Conservation (phyloP, 1,140 invertebrate species). For the Procambarus virginalis region DNA sequence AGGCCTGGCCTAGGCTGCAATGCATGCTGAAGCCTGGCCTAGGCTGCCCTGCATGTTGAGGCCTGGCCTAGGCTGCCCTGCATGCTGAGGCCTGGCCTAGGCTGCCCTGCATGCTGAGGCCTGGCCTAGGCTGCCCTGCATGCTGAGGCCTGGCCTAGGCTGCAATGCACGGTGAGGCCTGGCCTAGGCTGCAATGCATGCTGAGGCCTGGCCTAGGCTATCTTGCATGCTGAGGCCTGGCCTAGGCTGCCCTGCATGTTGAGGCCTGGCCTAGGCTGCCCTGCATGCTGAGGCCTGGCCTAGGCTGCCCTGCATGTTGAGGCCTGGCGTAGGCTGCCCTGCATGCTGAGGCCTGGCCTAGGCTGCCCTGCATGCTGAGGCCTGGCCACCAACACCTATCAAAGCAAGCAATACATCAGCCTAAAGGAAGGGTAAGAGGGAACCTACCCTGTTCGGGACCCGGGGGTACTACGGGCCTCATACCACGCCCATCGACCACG, state of each 20-base stretch:
- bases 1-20: not conserved
- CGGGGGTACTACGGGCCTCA: slow-evolving; percentile 30
- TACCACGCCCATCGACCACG: slow-evolving; percentile 54
- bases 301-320: not conserved
- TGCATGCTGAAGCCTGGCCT: not conserved
- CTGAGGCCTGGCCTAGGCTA: too few relatives aligned
- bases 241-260: not conserved
- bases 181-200: too few relatives aligned
- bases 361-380: not conserved
- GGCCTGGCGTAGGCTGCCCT: not conserved
- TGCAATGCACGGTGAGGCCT: too few relatives aligned
- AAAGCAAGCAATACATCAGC: slow-evolving; percentile 17
- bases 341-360: not conserved
- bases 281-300: not conserved
- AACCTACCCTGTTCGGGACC: slow-evolving; percentile 43
- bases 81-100: too few relatives aligned
- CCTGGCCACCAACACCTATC: not conserved
- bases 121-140: not conserved
- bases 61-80: not conserved
- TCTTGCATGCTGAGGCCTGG: not conserved
- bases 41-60: not conserved
- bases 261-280: too few relatives aligned
- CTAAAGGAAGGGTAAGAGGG: slow-evolving; percentile 4
- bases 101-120: not conserved
- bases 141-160: not conserved